Evolutionary conservation across 1,140 invertebrate genomes (phyloP), one percentile per base, ranked within the genome.

Genomic region (Akabosia matsudoensis): DNA sequence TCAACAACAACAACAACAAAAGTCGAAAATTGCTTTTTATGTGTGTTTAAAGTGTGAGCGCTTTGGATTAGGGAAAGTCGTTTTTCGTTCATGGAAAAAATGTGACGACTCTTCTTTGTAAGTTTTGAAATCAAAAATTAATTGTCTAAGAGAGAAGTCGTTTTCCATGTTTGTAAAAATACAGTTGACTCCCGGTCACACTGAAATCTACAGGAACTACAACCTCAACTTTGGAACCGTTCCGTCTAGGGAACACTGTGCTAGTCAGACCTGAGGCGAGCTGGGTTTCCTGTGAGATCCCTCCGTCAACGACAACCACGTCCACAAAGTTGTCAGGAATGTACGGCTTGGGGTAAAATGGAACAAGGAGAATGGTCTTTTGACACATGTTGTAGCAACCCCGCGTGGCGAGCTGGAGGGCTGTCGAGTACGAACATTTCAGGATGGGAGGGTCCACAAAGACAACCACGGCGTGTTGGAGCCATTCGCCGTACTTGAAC

Each of bases 311-410:
- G n/a, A 67, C 61, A 4, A 30, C 7, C n/a, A 67, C 13, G 4
- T 67, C 61, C 4, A 67, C 28, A 67, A 67, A 67, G 4, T 67
- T 67, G 22, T 67, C 61, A n/a, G 22, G 13, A 10, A 67, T 22
- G 31, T 30, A 67, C 13, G 61, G 10, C 30, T 67, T 67, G 28
- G 61, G 24, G 4, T 30, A 30, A n/a, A 7, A 67, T 31, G 61
- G 61, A 2, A 31, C n/a, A 30, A 67, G 22, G 10, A 67, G 4
- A 10, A 31, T 22, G 10, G 61, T 67, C n/a, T 67, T 67, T n/a
- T 67, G 61, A n/a, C 61, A 30, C 24, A 67, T 30, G 28, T 67
- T 67, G 61, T 67, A 67, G n/a, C 7, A 30, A 31, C 61, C 61
- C 4, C 61, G 24, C 26, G 7, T 16, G 10, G 61, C 61, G 31